These are phyloP conservation scores for Syngnathus scovelli DNA, from an alignment of 2,113 vertebrate species.

Conservation along the genomic window DNA sequence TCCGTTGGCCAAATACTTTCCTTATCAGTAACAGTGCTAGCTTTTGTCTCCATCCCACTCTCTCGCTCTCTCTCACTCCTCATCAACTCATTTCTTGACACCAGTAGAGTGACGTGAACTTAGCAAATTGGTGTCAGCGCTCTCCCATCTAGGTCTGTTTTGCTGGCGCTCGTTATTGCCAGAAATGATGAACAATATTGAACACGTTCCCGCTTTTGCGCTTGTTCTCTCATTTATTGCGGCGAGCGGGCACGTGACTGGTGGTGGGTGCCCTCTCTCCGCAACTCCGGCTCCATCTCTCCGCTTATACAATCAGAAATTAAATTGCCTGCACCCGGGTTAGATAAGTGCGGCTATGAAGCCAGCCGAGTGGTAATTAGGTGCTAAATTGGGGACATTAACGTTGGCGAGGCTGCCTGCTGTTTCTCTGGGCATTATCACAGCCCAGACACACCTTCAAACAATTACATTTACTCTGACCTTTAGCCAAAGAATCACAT, in stretches of 20 bases:
- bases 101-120: constrained; percentile 67
- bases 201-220: constrained; percentile 36
- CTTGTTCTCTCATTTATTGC: constrained; percentile 62
- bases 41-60: constrained; percentile 39
- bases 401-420: constrained; percentile 57
- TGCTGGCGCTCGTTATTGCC: constrained; percentile 39
- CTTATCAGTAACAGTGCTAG: constrained; percentile 55
- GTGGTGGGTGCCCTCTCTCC: constrained; percentile 58
- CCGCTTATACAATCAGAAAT: constrained; percentile 67
- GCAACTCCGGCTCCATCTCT: constrained; percentile 61
- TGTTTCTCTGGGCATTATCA: constrained; percentile 66
- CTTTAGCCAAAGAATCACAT: constrained; percentile 59
- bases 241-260: constrained; percentile 50
- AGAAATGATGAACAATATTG: constrained; percentile 65
- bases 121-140: constrained; percentile 69
- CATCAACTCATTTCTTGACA: constrained; percentile 46
- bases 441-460: constrained; percentile 70
- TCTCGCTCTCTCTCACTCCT: constrained; percentile 39
- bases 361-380: constrained; percentile 66
- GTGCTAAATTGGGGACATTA: constrained; percentile 71
- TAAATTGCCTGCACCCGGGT: constrained; percentile 71
- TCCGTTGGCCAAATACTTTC: constrained; percentile 37
- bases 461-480: constrained; percentile 66
- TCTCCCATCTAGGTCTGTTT: constrained; percentile 51
- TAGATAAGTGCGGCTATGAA: constrained; percentile 72